phyloP scores from a whole-genome alignment of 2,888 invertebrate genomes.

The Thelaira solivaga region DNA sequence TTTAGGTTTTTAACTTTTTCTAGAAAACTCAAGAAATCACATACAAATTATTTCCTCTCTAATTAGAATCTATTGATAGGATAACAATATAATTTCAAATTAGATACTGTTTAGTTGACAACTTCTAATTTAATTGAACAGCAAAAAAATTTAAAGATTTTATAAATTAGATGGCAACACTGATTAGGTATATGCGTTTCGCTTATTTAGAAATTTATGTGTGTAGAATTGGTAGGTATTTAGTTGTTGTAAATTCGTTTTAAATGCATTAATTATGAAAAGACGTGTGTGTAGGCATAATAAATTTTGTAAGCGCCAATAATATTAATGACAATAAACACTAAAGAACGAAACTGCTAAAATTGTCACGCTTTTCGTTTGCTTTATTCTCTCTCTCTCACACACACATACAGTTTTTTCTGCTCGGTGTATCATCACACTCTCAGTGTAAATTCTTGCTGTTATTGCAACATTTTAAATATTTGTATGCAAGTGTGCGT shows the following conservation, averaged over 20 bases:
- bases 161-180: no score
- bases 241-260: no score
- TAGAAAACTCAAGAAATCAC: no score
- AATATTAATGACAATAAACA: slow-evolving; percentile 6
- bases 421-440: background rate
- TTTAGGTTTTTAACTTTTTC: no score
- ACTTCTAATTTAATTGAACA: no score
- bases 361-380: slow-evolving; percentile 14
- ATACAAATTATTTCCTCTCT: no score
- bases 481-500: background rate
- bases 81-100: no score
- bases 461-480: slow-evolving; percentile 9
- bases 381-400: background rate
- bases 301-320: slow-evolving; percentile 44
- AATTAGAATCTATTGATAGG: no score
- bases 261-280: slow-evolving; percentile 34
- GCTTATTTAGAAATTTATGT: background rate
- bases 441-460: background rate
- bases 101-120: no score
- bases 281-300: slow-evolving; percentile 32
- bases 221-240: background rate
- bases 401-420: background rate
- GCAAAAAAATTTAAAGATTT: no score
- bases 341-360: slow-evolving; percentile 16
- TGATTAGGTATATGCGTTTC: background rate